Percentiles rank a stretch among this genome's conserved stretches.
Conservation (phyloP, 2,888 invertebrate genomes). For the Lobophora halterata region DNA sequence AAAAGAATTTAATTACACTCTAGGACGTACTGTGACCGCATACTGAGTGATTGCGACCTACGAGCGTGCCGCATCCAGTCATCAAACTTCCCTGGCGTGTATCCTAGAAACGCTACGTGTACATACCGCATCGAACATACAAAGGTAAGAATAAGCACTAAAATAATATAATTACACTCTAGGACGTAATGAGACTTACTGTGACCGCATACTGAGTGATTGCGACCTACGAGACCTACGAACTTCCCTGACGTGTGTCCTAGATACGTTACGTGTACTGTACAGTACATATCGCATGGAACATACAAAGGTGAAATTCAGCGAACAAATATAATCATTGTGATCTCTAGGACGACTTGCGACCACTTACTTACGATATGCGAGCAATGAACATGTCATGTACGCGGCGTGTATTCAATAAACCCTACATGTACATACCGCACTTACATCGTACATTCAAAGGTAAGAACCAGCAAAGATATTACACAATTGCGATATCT, state of each 20-base stretch:
- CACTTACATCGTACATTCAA: constrained; percentile 78
- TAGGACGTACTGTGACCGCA: constrained; percentile 90
- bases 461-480: too few species aligned
- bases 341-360: constrained; percentile 88
- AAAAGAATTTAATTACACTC: too few species aligned
- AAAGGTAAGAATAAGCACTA: constrained; percentile 72
- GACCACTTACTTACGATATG: constrained; percentile 90
- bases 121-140: constrained; percentile 86
- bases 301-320: constrained; percentile 78
- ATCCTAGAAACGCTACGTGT: constrained; percentile 92
- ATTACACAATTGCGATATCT: too few species aligned
- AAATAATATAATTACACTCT: too few species aligned
- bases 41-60: constrained; percentile 88
- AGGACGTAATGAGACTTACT: constrained; percentile 82
- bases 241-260: constrained; percentile 96
- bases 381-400: constrained; percentile 84
- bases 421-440: constrained; percentile 92
- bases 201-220: constrained; percentile 89
- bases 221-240: constrained; percentile 88
- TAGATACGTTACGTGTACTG: constrained; percentile 87
- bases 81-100: constrained; percentile 94
- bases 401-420: constrained; percentile 93
- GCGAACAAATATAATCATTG: too few species aligned
- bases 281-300: constrained; percentile 85
- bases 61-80: constrained; percentile 88